phyloP scores from a whole-genome alignment of 2,888 invertebrate genomes.

The Dusona sp. region DNA sequence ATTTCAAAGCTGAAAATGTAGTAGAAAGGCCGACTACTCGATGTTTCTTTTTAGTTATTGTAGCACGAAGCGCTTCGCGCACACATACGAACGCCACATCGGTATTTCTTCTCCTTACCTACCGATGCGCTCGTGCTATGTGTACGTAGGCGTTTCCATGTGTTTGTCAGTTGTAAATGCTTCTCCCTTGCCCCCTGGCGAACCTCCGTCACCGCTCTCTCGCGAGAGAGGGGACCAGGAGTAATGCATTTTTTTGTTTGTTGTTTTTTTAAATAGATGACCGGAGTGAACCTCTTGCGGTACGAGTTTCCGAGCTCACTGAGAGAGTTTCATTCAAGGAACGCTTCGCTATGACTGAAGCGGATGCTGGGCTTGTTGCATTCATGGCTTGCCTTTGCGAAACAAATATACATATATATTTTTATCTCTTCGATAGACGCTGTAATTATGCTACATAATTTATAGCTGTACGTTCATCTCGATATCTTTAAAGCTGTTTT shows the following conservation, averaged over 20 bases:
- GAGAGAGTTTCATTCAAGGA: slow-evolving; percentile 70
- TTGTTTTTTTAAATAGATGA: slow-evolving; percentile 41
- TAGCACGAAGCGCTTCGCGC: slow-evolving; percentile 50
- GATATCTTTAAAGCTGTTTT: slow-evolving; percentile 37
- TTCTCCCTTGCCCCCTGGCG: slow-evolving; percentile 17
- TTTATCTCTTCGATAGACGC: slow-evolving; percentile 29
- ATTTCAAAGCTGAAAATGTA: too few relatives aligned
- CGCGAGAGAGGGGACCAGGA: slow-evolving; percentile 1
- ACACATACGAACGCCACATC: slow-evolving; percentile 22
- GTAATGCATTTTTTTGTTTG: slow-evolving; percentile 19
- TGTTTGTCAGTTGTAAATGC: slow-evolving; percentile 20
- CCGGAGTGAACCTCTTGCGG: slow-evolving; percentile 57
- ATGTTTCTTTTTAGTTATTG: too few relatives aligned
- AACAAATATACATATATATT: slow-evolving; percentile 48
- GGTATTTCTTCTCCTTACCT: slow-evolving; percentile 33
- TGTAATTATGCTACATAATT: slow-evolving; percentile 45
- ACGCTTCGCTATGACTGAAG: slow-evolving; percentile 63
- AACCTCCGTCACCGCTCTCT: slow-evolving; percentile 8
- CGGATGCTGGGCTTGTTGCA: slow-evolving; percentile 66
- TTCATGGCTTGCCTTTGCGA: slow-evolving; percentile 61
- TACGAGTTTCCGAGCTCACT: slow-evolving; percentile 54
- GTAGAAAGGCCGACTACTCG: too few relatives aligned
- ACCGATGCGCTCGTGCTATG: not conserved
- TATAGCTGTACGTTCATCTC: slow-evolving; percentile 5
- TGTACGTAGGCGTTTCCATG: not conserved